A percentile compares a stretch with the other conserved stretches of the same genome.
phyloP scores from a whole-genome alignment of 2,888 invertebrate genomes.

The Abscondita cerata region DNA sequence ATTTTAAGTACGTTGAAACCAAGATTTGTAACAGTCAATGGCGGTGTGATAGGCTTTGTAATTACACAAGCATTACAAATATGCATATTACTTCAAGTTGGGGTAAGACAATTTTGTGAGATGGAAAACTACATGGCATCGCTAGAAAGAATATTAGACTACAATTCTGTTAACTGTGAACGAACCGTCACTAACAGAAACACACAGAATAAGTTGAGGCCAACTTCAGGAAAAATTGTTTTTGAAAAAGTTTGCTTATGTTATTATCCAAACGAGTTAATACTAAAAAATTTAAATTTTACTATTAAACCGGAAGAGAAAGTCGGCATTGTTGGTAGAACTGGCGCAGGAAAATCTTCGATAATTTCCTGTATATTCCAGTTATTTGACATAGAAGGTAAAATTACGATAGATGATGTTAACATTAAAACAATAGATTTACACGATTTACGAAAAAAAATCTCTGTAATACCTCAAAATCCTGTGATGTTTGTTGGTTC shows the following conservation, averaged over 20 bases:
- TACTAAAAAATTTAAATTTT: conserved; percentile 76
- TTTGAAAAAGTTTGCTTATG: conserved; percentile 70
- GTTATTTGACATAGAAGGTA: too few relatives aligned
- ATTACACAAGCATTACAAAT: conserved; percentile 70
- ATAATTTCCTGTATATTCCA: too few relatives aligned
- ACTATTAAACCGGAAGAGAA: too few relatives aligned
- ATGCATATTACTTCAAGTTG: conserved; percentile 74
- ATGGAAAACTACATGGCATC: conserved; percentile 78
- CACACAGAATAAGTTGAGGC: conserved; percentile 74
- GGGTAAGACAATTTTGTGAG: conserved; percentile 84
- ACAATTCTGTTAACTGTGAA: too few relatives aligned
- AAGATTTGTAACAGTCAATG: conserved; percentile 50
- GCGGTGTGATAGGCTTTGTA: conserved; percentile 71
- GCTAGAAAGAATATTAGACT: conserved; percentile 86
- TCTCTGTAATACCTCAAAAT: too few relatives aligned
- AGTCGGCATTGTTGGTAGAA: too few relatives aligned
- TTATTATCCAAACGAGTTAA: conserved; percentile 69
- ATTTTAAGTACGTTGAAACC: too few relatives aligned
- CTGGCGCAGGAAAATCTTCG: conserved; percentile 85
- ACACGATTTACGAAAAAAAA: conserved; percentile 69
- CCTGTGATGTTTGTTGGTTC: too few relatives aligned
- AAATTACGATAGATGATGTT: too few relatives aligned
- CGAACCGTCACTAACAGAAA: conserved; percentile 69
- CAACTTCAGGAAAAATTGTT: conserved; percentile 67
- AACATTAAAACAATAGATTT: too few relatives aligned